Evolutionary conservation across 2,888 invertebrate species (phyloP).

Genomic region (Herminia tarsipennalis): DNA sequence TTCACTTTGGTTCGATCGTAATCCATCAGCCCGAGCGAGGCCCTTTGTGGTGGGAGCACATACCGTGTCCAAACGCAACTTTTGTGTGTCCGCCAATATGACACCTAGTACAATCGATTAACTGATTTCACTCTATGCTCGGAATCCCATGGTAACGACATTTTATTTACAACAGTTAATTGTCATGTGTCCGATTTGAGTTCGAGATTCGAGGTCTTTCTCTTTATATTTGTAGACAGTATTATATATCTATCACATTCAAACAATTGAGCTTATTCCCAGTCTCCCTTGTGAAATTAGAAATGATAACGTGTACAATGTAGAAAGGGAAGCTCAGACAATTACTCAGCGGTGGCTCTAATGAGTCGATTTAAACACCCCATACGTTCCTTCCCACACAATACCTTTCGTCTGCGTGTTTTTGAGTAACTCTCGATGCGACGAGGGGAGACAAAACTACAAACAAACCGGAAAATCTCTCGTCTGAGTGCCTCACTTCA

Average conservation of each 20-base stretch:
- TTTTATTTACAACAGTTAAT: slow-evolving; percentile 5
- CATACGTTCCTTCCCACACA: slow-evolving; percentile 65
- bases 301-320: slow-evolving; percentile 57
- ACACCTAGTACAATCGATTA: slow-evolving; percentile 70
- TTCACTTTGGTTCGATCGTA: slow-evolving; percentile 41
- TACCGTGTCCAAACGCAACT: slow-evolving; percentile 60
- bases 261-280: slow-evolving; percentile 22
- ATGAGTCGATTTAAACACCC: slow-evolving; percentile 72
- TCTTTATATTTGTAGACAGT: neutral
- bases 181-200: neutral
- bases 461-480: slow-evolving; percentile 74
- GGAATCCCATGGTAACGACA: neutral
- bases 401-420: slow-evolving; percentile 65
- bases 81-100: slow-evolving; percentile 61
- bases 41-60: slow-evolving; percentile 60
- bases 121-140: slow-evolving; percentile 55
- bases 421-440: slow-evolving; percentile 62
- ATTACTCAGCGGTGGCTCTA: slow-evolving; percentile 64
- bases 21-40: slow-evolving; percentile 52
- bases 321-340: slow-evolving; percentile 61
- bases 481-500: slow-evolving; percentile 67
- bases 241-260: slow-evolving; percentile 3
- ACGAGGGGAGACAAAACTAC: slow-evolving; percentile 68
- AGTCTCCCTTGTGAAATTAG: slow-evolving; percentile 51
- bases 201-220: neutral